phyloP scores from a whole-genome alignment of 2,888 invertebrate species.

The Limnephilus lunatus region DNA sequence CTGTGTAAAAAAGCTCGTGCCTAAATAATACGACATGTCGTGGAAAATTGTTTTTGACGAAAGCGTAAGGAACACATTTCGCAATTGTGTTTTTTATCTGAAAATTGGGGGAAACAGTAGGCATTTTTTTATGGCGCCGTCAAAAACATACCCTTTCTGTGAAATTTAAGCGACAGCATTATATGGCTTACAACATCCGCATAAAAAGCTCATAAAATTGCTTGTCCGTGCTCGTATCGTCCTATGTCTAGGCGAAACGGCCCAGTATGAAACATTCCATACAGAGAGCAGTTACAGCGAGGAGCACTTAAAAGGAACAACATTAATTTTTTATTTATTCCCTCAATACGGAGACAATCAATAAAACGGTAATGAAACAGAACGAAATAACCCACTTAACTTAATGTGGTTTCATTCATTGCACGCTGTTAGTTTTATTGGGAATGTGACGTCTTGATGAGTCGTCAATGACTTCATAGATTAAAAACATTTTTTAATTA shows the following conservation, averaged over 20 bases:
- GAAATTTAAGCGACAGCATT: conserved; percentile 46
- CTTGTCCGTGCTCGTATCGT: conserved; percentile 25
- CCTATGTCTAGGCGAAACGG: conserved; percentile 16
- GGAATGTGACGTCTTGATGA: not conserved
- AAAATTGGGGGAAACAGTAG: conserved; percentile 19
- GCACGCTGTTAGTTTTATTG: not conserved
- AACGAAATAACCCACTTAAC: conserved; percentile 2
- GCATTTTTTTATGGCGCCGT: conserved; percentile 40
- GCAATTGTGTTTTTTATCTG: conserved; percentile 30
- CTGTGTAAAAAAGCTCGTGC: not conserved
- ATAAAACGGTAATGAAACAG: not conserved
- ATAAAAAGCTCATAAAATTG: conserved; percentile 40
- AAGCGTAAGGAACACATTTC: not conserved
- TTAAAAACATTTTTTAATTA: not conserved
- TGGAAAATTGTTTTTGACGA: not conserved
- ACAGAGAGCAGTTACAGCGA: not conserved
- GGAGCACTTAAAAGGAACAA: not conserved
- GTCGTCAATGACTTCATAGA: not conserved
- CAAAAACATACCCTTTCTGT: conserved; percentile 39
- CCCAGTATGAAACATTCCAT: not conserved
- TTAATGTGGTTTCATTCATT: not conserved
- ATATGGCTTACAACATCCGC: conserved; percentile 43
- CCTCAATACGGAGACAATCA: not conserved
- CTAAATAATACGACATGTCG: not conserved
- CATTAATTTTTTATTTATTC: not conserved